phyloP scores from a whole-genome alignment of 2,888 invertebrate genomes.

The Synanthedon formicaeformis region DNA sequence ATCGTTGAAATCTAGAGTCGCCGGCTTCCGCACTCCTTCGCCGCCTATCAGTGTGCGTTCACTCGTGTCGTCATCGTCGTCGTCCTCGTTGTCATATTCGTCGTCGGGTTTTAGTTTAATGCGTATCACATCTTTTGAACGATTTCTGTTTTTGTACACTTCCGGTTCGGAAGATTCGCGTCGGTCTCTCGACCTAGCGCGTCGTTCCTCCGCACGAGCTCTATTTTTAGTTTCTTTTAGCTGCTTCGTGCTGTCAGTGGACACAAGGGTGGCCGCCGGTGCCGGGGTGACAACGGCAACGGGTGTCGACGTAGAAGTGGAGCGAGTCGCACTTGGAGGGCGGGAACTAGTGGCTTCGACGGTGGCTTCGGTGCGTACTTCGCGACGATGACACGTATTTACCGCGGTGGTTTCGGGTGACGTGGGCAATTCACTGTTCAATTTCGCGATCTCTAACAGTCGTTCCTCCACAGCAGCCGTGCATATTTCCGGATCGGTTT shows the following conservation, averaged over 20 bases:
- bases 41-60: constrained; percentile 24
- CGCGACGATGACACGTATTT: constrained; percentile 24
- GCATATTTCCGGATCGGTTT: constrained; percentile 61
- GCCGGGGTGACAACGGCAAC: constrained; percentile 14
- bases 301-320: constrained; percentile 6
- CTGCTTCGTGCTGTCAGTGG: constrained; percentile 30
- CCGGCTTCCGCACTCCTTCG: constrained; percentile 68
- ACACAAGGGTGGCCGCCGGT: constrained; percentile 5
- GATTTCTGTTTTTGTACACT: constrained; percentile 37
- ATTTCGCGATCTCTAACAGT: constrained; percentile 49
- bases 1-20: constrained; percentile 62
- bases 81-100: constrained; percentile 73
- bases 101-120: constrained; percentile 82
- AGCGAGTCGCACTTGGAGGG: constrained; percentile 9
- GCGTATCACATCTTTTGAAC: constrained; percentile 60
- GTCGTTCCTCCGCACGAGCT: constrained; percentile 37
- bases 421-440: constrained; percentile 11
- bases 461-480: constrained; percentile 59
- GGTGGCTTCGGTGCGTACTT: constrained; percentile 47
- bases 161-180: constrained; percentile 36
- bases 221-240: constrained; percentile 40
- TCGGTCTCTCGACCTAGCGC: constrained; percentile 38
- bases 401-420: constrained; percentile 4
- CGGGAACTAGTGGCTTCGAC: constrained; percentile 26
- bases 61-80: constrained; percentile 31